Base-by-base conservation (phyloP, 2,888 invertebrate genomes). In the Heliconius charithonia region DNA sequence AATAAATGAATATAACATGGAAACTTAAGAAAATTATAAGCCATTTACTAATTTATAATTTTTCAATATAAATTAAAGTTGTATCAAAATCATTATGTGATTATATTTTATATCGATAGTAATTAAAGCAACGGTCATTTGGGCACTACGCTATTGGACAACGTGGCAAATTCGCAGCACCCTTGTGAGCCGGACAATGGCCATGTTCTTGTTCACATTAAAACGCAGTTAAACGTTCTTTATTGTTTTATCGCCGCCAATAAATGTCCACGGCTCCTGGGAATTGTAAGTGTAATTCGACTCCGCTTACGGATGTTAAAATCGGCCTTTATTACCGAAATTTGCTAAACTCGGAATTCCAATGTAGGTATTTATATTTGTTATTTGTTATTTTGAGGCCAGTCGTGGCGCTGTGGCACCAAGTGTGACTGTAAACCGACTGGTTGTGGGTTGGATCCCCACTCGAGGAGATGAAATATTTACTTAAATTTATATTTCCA, bases 171-270 rank as follows among this genome's bases (percentile, higher is more conserved):
- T 89, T 88, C 86, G 87, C 89, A 90, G 87, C 92, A 88, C 93
- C 93, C 93, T 93, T 90, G 90, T 83, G 86, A 85, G 84, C 88
- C 92, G 81, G 80, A 80, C 90, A 94, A 94, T 94, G 93, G 93
- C 91, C 92, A 89, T 92, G 93, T 93, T 91, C 94, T 93, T 93
- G 92, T 93, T 92, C 93, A 90, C 94, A 95, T 95, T 94, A 94
- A 94, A 94, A 92, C 89, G 91, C 94, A 91, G 92, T 94, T 94
- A 94, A 92, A 91, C 92, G 92, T 93, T 94, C 94, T 94, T 94
- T 94, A 95, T 95, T 94, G 94, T 95, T 94, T 93, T 91, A 94
- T 93, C 91, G 91, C 88, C 89, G 87, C 92, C 92, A 90, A 93
- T 93, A 93, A 93, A 93, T 91, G 94, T 92, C 90, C 91, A 87